Evolutionary conservation across 2,797 vertebrate species (phyloP).

Genomic region (Darevskia mixta): DNA sequence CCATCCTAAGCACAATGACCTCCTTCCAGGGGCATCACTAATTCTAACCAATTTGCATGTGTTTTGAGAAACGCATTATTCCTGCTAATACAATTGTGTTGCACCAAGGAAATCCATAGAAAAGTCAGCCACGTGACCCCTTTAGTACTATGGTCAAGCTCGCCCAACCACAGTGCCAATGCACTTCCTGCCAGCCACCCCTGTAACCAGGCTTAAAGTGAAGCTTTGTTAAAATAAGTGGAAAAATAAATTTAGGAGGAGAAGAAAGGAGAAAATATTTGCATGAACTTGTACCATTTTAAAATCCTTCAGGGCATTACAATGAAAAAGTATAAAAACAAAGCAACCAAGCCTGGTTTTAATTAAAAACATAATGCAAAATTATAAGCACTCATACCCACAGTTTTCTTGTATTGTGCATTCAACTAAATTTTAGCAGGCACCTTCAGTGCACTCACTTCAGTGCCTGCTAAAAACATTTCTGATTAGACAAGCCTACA

Average conservation of each 20-base stretch:
- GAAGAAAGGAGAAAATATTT: constrained; percentile 36
- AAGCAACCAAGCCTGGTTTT: constrained; percentile 27
- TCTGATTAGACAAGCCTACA: no score
- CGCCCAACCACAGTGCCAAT: constrained; percentile 36
- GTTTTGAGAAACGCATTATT: background rate
- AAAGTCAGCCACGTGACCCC: background rate
- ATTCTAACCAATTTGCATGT: background rate
- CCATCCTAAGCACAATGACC: no score
- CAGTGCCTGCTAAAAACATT: no score
- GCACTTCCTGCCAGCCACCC: constrained; percentile 43
- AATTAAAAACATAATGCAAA: constrained; percentile 60
- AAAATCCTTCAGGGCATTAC: constrained; percentile 26
- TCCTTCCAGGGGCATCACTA: background rate
- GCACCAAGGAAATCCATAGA: background rate
- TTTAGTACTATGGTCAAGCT: background rate
- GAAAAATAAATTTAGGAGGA: constrained; percentile 49
- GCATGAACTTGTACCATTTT: constrained; percentile 42
- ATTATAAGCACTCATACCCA: background rate
- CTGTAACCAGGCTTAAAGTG: constrained; percentile 25
- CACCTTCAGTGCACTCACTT: no score
- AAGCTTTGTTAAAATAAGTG: constrained; percentile 55
- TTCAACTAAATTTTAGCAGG: constrained; percentile 13
- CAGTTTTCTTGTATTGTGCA: background rate
- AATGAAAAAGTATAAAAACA: constrained; percentile 26
- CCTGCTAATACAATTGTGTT: background rate